Conservation (phyloP, 2,797 vertebrate species). For the Cygnus olor region DNA sequence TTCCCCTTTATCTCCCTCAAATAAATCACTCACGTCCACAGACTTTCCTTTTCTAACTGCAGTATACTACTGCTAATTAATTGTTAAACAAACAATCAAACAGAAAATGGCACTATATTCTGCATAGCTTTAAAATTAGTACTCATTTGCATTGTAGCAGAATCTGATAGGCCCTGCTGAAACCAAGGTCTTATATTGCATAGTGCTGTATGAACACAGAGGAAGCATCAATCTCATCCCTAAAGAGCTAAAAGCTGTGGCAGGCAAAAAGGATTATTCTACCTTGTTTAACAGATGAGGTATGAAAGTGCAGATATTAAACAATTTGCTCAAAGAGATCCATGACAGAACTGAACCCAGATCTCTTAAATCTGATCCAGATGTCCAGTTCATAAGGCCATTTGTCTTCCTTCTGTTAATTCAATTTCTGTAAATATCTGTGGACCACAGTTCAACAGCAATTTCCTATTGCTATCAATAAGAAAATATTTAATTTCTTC, state of each 20-base stretch:
- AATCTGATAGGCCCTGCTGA: background rate
- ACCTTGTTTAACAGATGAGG: conserved; percentile 36
- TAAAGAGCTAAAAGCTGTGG: background rate
- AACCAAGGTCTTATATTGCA: background rate
- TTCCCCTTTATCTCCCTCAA: background rate
- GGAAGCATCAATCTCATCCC: background rate
- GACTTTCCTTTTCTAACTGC: background rate
- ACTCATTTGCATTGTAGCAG: background rate
- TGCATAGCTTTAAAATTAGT: background rate
- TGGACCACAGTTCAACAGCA: background rate
- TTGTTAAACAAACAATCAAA: background rate
- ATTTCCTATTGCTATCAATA: background rate
- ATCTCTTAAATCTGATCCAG: conserved; percentile 27
- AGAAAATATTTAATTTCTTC: background rate
- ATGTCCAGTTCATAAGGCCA: conserved; percentile 20
- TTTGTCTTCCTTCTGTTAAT: conserved; percentile 35
- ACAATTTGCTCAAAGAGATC: conserved; percentile 44
- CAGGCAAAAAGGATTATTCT: conserved; percentile 29
- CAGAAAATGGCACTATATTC: background rate
- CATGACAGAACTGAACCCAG: background rate
- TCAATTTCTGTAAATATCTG: conserved; percentile 26
- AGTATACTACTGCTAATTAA: background rate
- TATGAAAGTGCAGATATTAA: conserved; percentile 38
- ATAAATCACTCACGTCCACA: background rate
- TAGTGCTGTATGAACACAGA: background rate